Conservation (phyloP, 2,797 vertebrate species). For the Chelmon rostratus region DNA sequence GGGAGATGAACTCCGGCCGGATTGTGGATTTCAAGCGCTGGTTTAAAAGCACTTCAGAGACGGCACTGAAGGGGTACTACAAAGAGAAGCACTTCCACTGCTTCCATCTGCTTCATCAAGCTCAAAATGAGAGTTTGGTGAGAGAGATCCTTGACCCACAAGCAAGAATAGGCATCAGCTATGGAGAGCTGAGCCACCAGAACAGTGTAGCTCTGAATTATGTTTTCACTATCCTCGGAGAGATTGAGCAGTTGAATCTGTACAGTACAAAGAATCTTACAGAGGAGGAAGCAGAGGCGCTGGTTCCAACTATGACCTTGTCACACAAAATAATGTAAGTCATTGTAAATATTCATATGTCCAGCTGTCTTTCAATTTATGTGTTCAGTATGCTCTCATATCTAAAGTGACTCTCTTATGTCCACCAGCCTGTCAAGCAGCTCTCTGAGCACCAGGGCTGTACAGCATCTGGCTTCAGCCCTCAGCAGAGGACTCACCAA, state of each 20-base stretch:
- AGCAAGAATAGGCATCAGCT: conserved; percentile 50
- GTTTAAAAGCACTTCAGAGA: conserved; percentile 65
- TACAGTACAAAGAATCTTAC: conserved; percentile 51
- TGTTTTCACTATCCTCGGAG: conserved; percentile 64
- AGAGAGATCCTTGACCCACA: conserved; percentile 59
- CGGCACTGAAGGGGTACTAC: conserved; percentile 16
- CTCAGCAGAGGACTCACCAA: conserved; percentile 65
- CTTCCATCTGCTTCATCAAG: conserved; percentile 81
- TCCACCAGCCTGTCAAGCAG: conserved; percentile 67
- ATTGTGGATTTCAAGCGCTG: conserved; percentile 70
- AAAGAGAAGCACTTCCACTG: conserved; percentile 59
- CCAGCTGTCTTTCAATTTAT: not conserved
- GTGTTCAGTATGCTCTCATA: not conserved
- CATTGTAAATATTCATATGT: not conserved
- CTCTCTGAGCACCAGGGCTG: conserved; percentile 52
- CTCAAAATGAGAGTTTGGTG: conserved; percentile 76
- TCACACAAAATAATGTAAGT: conserved; percentile 77
- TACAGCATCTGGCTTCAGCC: conserved; percentile 73
- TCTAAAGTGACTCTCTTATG: not conserved
- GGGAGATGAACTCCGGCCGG: conserved; percentile 53
- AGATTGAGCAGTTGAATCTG: conserved; percentile 73
- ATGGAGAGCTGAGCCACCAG: conserved; percentile 54
- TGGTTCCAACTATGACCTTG: conserved; percentile 70
- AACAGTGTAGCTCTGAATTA: conserved; percentile 77
- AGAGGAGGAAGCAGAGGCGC: conserved; percentile 55